Evolutionary conservation across 1,140 invertebrate genomes (phyloP).

Genomic region (Drosophila quadrilineata): DNA sequence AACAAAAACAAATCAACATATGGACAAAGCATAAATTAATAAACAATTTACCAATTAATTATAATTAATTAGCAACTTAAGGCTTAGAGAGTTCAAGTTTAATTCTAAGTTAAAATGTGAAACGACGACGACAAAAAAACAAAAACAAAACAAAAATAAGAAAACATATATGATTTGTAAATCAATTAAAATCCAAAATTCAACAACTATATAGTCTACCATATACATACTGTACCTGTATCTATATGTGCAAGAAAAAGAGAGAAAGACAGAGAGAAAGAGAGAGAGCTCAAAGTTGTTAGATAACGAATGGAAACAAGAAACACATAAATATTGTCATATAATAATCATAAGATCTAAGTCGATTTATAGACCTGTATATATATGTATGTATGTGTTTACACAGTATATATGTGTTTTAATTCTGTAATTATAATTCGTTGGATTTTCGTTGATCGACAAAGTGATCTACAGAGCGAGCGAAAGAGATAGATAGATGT

Average conservation of each 20-base stretch:
- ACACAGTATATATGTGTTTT: conserved; percentile 2
- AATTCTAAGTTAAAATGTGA: conserved; percentile 73
- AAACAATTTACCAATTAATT: conserved; percentile 63
- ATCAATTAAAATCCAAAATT: conserved; percentile 56
- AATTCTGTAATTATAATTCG: conserved; percentile 56
- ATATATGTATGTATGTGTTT: conserved; percentile 10
- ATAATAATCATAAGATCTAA: neutral
- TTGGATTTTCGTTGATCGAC: conserved; percentile 68
- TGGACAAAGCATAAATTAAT: conserved; percentile 76
- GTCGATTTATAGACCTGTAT: conserved; percentile 1
- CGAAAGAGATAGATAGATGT: too few relatives aligned
- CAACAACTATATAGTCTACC: conserved; percentile 21
- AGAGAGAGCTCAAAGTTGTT: too few relatives aligned
- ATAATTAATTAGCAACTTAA: conserved; percentile 56
- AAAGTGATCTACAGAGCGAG: too few relatives aligned
- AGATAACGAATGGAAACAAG: conserved; percentile 4
- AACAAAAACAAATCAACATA: too few relatives aligned
- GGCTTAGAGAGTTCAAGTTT: conserved; percentile 72
- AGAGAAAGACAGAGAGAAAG: too few relatives aligned
- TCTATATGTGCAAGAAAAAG: too few relatives aligned
- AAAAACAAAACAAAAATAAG: conserved; percentile 21
- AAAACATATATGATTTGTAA: conserved; percentile 52
- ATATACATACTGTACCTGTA: neutral
- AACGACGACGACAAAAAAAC: too few relatives aligned
- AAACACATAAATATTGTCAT: neutral